Percentiles rank a stretch among this genome's conserved stretches.
phyloP scores from a whole-genome alignment of 2,113 vertebrate species.

The Stomatorhinus ivindoensis region DNA sequence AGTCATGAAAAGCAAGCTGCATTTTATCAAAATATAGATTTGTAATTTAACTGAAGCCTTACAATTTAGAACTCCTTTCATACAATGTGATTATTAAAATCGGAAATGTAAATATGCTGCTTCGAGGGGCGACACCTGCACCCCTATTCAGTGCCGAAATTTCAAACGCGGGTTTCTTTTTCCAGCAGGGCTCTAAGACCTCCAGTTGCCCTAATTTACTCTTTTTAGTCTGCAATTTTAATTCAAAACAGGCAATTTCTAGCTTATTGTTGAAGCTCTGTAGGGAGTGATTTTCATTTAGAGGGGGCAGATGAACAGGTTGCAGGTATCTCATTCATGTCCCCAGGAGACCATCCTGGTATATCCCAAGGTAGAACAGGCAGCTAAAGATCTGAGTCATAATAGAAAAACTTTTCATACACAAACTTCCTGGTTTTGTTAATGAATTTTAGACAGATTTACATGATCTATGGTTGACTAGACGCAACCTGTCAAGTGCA shows the following conservation, averaged over 20 bases:
- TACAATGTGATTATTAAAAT: neutral
- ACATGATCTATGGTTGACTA: neutral
- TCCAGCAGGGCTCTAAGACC: neutral
- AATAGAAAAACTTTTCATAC: neutral
- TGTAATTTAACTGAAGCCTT: neutral
- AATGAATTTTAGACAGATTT: neutral
- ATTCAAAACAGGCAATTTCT: neutral
- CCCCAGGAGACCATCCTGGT: neutral
- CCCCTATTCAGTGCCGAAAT: neutral
- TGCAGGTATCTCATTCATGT: neutral
- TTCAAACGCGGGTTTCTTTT: neutral
- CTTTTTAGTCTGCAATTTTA: neutral
- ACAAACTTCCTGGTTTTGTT: neutral
- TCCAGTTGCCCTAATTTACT: neutral
- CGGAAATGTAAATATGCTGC: neutral
- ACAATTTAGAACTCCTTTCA: neutral
- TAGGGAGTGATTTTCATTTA: neutral
- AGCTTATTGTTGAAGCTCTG: neutral
- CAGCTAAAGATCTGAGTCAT: neutral
- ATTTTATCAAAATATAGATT: neutral
- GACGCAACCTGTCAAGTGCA: neutral
- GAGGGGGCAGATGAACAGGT: neutral
- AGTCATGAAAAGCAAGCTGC: neutral
- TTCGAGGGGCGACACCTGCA: neutral
- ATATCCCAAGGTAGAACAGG: neutral